Evolutionary conservation across 2,888 invertebrate species (phyloP).

Genomic region (Lycophotia porphyrea): DNA sequence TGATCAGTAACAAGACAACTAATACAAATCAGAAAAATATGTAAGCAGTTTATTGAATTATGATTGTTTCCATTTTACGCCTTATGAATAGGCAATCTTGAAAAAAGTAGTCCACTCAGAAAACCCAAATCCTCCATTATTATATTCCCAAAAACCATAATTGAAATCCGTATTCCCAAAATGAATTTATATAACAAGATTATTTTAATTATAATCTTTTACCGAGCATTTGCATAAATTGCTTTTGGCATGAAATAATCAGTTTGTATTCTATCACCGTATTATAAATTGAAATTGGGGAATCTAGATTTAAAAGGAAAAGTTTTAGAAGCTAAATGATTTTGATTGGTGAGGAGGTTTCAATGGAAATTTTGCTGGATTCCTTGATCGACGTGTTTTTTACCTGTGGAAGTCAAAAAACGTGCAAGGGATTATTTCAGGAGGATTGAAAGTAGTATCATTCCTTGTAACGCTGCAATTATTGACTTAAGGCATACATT

Average conservation of each 20-base stretch:
- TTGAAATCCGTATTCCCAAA: conserved; percentile 59
- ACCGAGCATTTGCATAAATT: conserved; percentile 58
- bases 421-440: background rate
- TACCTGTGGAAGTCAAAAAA: background rate
- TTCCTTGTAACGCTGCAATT: background rate
- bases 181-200: conserved; percentile 60
- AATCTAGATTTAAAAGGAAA: conserved; percentile 19
- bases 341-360: background rate
- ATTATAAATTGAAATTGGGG: conserved; percentile 27
- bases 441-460: background rate
- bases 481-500: background rate
- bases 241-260: conserved; percentile 48
- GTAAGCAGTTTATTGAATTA: background rate
- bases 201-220: conserved; percentile 65
- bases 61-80: background rate
- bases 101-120: background rate
- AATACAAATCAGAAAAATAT: background rate
- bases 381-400: background rate
- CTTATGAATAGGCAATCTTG: background rate
- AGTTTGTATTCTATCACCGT: conserved; percentile 28
- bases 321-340: conserved; percentile 12
- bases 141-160: conserved; percentile 41
- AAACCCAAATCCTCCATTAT: conserved; percentile 11
- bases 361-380: background rate
- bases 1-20: no score